phyloP scores from a whole-genome alignment of 2,888 invertebrate genomes.

The Apotomis betuletana region DNA sequence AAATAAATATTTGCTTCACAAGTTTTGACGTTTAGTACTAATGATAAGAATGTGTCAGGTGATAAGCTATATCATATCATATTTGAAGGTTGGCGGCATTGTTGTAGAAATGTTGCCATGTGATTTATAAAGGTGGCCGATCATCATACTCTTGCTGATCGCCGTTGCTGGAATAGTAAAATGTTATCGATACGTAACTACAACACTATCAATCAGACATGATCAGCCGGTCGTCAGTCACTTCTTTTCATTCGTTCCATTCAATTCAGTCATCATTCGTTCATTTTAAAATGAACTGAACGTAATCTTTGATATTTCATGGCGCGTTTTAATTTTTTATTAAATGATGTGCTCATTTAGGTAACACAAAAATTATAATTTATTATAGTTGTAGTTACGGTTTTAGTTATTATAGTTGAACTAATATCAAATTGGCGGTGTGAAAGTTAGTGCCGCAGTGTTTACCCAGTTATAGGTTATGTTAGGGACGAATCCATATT shows the following conservation, averaged over 20 bases:
- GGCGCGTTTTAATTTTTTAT: conserved; percentile 60
- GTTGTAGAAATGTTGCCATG: conserved; percentile 12
- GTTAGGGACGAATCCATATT: conserved; percentile 70
- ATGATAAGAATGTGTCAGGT: conserved; percentile 55
- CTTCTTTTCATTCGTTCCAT: conserved; percentile 19
- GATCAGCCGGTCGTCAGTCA: conserved; percentile 16
- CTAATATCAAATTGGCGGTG: conserved; percentile 35
- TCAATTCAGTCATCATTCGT: conserved; percentile 45
- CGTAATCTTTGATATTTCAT: conserved; percentile 50
- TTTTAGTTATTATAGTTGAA: conserved; percentile 33
- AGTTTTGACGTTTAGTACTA: conserved; percentile 43
- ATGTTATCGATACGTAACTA: background rate
- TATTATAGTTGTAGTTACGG: conserved; percentile 44
- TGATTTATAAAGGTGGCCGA: conserved; percentile 8
- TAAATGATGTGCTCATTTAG: conserved; percentile 48
- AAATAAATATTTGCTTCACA: background rate
- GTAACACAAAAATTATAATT: conserved; percentile 43
- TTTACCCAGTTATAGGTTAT: conserved; percentile 73
- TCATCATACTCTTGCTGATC: background rate
- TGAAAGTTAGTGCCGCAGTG: conserved; percentile 45
- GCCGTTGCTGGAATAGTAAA: too few relatives aligned
- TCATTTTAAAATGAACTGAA: conserved; percentile 45
- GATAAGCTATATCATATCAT: conserved; percentile 47
- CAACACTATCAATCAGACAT: conserved; percentile 11
- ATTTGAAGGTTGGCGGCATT: conserved; percentile 50